Evolutionary conservation across 2,797 vertebrate genomes (phyloP).

Genomic region (Lepus townsendii): DNA sequence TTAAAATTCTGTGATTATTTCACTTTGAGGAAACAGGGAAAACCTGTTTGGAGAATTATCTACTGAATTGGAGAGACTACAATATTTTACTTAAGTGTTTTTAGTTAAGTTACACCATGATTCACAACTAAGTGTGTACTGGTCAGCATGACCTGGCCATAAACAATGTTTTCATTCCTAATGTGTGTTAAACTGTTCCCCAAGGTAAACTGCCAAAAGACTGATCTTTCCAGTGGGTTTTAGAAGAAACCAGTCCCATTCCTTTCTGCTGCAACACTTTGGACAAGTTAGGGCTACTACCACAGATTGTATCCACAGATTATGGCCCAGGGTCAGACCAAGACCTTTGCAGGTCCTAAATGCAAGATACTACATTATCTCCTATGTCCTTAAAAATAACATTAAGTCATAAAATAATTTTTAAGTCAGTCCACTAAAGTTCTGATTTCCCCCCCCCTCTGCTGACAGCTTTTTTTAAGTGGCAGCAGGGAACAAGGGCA

Average conservation of each 20-base stretch:
- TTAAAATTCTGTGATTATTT: slow-evolving; percentile 43
- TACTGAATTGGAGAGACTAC: neutral
- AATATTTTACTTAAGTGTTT: neutral
- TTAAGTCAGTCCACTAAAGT: neutral
- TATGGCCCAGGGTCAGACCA: neutral
- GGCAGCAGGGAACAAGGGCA: neutral
- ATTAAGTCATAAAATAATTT: slow-evolving; percentile 55
- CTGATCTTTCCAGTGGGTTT: neutral
- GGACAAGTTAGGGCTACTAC: neutral
- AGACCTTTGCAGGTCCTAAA: neutral
- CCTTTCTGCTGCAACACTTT: slow-evolving; percentile 37
- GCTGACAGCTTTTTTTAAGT: neutral
- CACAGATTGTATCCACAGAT: neutral
- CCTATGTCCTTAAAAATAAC: slow-evolving; percentile 28
- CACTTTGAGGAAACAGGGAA: slow-evolving; percentile 22
- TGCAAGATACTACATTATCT: neutral
- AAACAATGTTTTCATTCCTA: slow-evolving; percentile 41
- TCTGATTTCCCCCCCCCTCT: neutral
- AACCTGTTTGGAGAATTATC: neutral
- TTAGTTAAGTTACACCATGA: slow-evolving; percentile 33
- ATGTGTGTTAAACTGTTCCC: slow-evolving; percentile 18
- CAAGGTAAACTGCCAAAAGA: slow-evolving; percentile 26
- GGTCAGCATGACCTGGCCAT: slow-evolving; percentile 6
- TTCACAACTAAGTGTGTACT: slow-evolving; percentile 4
- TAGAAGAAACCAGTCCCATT: neutral